Percentiles rank a stretch among this genome's conserved stretches.
These are phyloP conservation scores for Eubasilissa splendida DNA, from an alignment of 2,888 invertebrate species.

Conservation along the genomic window DNA sequence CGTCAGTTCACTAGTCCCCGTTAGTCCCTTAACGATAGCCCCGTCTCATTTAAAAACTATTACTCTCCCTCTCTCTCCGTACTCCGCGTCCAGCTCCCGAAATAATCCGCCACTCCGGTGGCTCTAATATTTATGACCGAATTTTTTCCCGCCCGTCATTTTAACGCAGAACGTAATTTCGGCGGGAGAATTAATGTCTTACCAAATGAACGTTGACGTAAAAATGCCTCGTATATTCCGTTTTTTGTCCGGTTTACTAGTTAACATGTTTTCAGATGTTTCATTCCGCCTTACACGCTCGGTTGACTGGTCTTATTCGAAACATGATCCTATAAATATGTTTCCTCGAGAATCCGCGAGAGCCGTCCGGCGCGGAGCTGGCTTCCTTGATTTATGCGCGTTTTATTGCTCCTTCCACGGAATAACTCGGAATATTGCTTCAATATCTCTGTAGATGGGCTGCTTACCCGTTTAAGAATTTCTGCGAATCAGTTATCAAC, in stretches of 20 bases:
- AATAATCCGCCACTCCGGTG: constrained; percentile 49
- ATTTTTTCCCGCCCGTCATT: constrained; percentile 52
- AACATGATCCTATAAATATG: constrained; percentile 54
- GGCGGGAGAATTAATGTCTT: constrained; percentile 55
- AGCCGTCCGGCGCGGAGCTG: neutral
- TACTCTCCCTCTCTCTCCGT: constrained; percentile 59
- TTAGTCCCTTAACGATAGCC: constrained; percentile 58
- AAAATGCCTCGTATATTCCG: constrained; percentile 56
- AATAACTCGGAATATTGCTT: neutral
- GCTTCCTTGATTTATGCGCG: constrained; percentile 32
- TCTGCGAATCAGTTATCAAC: no score
- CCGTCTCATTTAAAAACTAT: constrained; percentile 73
- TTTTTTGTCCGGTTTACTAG: constrained; percentile 55
- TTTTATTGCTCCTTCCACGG: constrained; percentile 21
- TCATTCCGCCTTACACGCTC: constrained; percentile 39
- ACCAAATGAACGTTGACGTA: constrained; percentile 58
- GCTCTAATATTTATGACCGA: constrained; percentile 50
- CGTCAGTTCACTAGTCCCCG: constrained; percentile 52
- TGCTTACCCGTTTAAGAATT: no score
- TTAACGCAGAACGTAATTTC: constrained; percentile 55
- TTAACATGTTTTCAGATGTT: constrained; percentile 58
- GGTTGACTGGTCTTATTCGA: constrained; percentile 46
- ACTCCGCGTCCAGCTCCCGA: constrained; percentile 7
- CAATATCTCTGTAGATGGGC: no score
- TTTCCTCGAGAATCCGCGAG: constrained; percentile 33